Base-by-base conservation (phyloP, 2,888 invertebrate genomes). In the Ochropleura leucogaster region DNA sequence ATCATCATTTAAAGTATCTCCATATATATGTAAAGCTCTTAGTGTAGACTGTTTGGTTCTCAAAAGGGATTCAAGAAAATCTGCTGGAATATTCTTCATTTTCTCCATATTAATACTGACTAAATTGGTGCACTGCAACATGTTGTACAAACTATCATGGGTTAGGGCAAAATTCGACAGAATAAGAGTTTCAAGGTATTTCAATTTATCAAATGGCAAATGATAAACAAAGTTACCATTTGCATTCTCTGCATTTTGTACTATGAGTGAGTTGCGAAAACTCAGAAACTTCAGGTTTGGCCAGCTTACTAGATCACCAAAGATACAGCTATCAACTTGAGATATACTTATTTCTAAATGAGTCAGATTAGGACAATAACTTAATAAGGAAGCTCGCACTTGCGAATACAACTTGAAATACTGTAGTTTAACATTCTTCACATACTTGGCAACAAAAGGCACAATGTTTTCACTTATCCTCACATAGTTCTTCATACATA, bases 321-420 rank as follows among this genome's bases (percentile, higher is more conserved):
- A 96, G 85, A 96, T 96, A 92, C 95, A 95, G 87, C 95, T 95
- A 88, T 96, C 96, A 73, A 96, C 96, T 92, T 96, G 96, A 83
- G 96, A 96, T 93, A 96, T 96, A 88, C 96, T 96, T 92, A 96
- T 96, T 94, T 96, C 96, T 94, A 96, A 88, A 89, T 95, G 95
- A 89, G 96, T 96, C 85, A 96, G 89, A 89, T 96, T 96, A 68
- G 96, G 96, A 84, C 96, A 96, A 88, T 96, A 95, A 83, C 93
- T 96, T 86, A 96, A 96, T 72, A 96, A 89, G 86, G 96, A 96
- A 88, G 94, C 89, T 89, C 96, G 93, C 72, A 96, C 95, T 92
- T 96, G 96, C 85, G 95, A 94, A 93, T 96, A 96, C 88, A 96
- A 93, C 88, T 96, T 96, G 86, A 96, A 96, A 94, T 96, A 96